Percentiles rank a stretch among this genome's conserved stretches.
Conservation (phyloP, 92 coral and sea anemone species). For the Plumapathes pennacea region DNA sequence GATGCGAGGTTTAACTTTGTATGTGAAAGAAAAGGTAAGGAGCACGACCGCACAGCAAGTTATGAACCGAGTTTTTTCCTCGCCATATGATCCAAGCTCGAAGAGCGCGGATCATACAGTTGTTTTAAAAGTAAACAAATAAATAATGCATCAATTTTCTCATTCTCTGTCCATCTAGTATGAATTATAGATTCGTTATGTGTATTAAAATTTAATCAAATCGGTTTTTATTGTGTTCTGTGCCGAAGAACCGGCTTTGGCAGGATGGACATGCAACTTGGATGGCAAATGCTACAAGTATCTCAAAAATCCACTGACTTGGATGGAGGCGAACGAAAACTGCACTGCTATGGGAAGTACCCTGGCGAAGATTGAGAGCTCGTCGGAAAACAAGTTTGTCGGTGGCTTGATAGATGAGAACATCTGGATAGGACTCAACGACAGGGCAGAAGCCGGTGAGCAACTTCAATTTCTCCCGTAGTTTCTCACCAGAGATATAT, state of each 20-base stretch:
- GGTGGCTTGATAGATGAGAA: slow-evolving; percentile 52
- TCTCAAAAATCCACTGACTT: slow-evolving; percentile 51
- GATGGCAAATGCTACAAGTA: slow-evolving; percentile 69
- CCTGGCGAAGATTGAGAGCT: slow-evolving; percentile 55
- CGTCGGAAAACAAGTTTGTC: slow-evolving; percentile 50
- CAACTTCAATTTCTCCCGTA: neutral
- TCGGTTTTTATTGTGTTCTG: too few species aligned
- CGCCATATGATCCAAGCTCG: too few species aligned
- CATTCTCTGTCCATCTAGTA: too few species aligned
- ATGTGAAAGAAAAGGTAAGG: slow-evolving; percentile 63
- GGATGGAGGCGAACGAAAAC: slow-evolving; percentile 75
- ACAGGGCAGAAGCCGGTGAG: slow-evolving; percentile 93
- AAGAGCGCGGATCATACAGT: too few species aligned
- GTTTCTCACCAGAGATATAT: too few species aligned
- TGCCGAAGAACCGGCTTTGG: slow-evolving; percentile 47
- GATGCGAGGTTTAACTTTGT: slow-evolving; percentile 74
- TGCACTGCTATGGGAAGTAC: slow-evolving; percentile 64
- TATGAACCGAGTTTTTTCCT: too few species aligned
- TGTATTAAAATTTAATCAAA: too few species aligned
- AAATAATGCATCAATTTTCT: too few species aligned
- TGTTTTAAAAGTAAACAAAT: too few species aligned
- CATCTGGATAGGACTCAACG: slow-evolving; percentile 92
- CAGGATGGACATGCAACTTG: slow-evolving; percentile 78
- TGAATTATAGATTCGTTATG: too few species aligned
- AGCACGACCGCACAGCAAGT: too few species aligned